These are phyloP conservation scores for Mycalesis mineus DNA, from an alignment of 2,888 invertebrate species.

Conservation along the genomic window DNA sequence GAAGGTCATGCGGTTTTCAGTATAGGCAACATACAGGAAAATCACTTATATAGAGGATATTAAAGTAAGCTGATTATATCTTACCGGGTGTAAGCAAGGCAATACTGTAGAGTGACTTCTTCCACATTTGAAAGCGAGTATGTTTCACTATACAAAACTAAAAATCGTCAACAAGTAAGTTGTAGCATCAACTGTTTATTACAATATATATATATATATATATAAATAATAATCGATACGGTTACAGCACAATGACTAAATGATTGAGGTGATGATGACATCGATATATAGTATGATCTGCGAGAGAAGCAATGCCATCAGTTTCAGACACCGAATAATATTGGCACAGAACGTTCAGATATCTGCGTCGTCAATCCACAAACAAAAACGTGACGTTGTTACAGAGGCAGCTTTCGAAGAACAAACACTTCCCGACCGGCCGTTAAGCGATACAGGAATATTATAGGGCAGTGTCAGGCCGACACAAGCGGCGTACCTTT, in stretches of 20 bases:
- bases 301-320: constrained; percentile 50
- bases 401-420: constrained; percentile 17
- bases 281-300: constrained; percentile 50
- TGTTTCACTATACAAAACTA: constrained; percentile 77
- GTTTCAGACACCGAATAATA: constrained; percentile 26
- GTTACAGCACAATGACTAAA: constrained; percentile 73
- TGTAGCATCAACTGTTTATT: constrained; percentile 74
- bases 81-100: constrained; percentile 78
- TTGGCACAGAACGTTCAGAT: constrained; percentile 28
- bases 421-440: constrained; percentile 30
- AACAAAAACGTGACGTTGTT: constrained; percentile 13
- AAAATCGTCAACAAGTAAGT: constrained; percentile 70
- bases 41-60: constrained; percentile 75
- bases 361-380: constrained; percentile 24
- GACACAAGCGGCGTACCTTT: constrained; percentile 49
- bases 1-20: constrained; percentile 54
- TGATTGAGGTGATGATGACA: constrained; percentile 61
- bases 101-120: constrained; percentile 78
- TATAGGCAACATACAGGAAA: constrained; percentile 65
- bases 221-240: constrained; percentile 49
- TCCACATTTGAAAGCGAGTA: constrained; percentile 77
- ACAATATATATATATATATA: constrained; percentile 45
- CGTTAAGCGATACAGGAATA: constrained; percentile 29
- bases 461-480: constrained; percentile 35
- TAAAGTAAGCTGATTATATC: constrained; percentile 77